These are phyloP conservation scores for Punctoribates punctum DNA, from an alignment of 2,888 invertebrate genomes.

Conservation along the genomic window DNA sequence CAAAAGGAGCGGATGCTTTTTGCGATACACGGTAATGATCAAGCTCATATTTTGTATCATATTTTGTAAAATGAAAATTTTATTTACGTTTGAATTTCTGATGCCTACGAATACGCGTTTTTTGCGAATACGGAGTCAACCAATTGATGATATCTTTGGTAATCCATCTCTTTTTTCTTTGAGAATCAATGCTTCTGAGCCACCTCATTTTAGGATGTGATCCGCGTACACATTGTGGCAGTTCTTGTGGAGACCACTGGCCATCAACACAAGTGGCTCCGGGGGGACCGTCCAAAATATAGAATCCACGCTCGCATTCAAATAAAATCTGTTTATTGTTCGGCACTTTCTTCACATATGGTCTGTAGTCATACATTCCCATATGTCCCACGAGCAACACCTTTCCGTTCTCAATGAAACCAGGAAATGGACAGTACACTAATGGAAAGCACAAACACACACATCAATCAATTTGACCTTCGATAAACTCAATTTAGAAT, in stretches of 20 bases:
- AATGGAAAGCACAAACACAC: too few species aligned
- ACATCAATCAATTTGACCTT: too few species aligned
- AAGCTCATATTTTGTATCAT: too few species aligned
- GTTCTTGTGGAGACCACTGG: slow-evolving; percentile 81
- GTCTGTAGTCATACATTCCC: slow-evolving; percentile 90
- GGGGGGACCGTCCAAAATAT: slow-evolving; percentile 77
- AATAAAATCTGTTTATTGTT: slow-evolving; percentile 95
- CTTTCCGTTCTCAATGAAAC: slow-evolving; percentile 80
- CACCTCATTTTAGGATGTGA: slow-evolving; percentile 65
- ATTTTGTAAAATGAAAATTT: neutral
- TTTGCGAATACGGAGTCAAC: neutral
- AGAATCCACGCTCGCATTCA: slow-evolving; percentile 87
- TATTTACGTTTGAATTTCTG: slow-evolving; percentile 19
- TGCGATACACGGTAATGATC: too few species aligned
- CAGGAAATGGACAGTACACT: slow-evolving; percentile 90
- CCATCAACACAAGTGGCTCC: slow-evolving; percentile 94
- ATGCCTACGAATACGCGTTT: slow-evolving; percentile 24
- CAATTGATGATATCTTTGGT: neutral
- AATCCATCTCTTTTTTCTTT: neutral
- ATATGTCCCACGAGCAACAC: slow-evolving; percentile 88
- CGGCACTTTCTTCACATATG: slow-evolving; percentile 78
- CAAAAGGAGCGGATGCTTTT: too few species aligned
- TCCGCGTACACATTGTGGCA: slow-evolving; percentile 75
- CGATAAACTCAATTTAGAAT: too few species aligned
- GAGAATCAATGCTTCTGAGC: neutral